These are phyloP conservation scores for Nematostella vectensis DNA, from an alignment of 92 coral and sea anemone species.

Conservation along the genomic window DNA sequence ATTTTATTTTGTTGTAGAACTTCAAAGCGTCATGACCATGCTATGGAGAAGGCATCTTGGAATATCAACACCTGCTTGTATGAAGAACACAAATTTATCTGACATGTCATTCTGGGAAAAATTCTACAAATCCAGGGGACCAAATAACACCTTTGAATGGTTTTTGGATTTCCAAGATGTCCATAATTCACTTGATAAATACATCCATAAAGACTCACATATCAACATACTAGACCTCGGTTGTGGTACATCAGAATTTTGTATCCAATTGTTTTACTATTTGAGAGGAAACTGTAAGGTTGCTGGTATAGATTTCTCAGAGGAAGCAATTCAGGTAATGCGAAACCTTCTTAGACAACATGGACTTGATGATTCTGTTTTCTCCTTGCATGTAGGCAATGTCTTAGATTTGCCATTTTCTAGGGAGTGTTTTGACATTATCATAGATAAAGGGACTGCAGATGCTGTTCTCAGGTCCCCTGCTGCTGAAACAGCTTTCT, in stretches of 20 bases:
- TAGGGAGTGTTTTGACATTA: slow-evolving; percentile 32
- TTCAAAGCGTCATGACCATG: too few species aligned
- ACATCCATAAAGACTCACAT: slow-evolving; percentile 3
- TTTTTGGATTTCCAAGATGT: slow-evolving; percentile 61
- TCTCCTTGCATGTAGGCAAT: slow-evolving; percentile 45
- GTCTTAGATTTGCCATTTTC: slow-evolving; percentile 43
- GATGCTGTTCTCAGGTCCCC: slow-evolving; percentile 62
- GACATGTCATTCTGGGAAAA: slow-evolving; percentile 58
- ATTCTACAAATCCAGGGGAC: slow-evolving; percentile 36
- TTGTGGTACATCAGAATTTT: slow-evolving; percentile 70
- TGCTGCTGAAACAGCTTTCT: slow-evolving; percentile 42
- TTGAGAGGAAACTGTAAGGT: slow-evolving; percentile 41
- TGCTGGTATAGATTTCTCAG: slow-evolving; percentile 64
- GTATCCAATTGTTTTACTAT: slow-evolving; percentile 37
- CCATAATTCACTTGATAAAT: slow-evolving; percentile 19
- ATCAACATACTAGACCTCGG: slow-evolving; percentile 60
- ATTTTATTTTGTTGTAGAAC: too few species aligned
- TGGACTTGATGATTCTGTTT: background rate
- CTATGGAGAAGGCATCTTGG: too few species aligned
- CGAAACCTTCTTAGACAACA: slow-evolving; percentile 12
- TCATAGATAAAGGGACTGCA: slow-evolving; percentile 71
- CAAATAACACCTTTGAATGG: slow-evolving; percentile 62
- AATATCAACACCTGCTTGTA: too few species aligned
- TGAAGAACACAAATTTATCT: slow-evolving; percentile 45
- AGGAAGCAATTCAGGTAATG: slow-evolving; percentile 42